Conservation (phyloP, 1,140 invertebrate species). For the Ridgeia piscesae region DNA sequence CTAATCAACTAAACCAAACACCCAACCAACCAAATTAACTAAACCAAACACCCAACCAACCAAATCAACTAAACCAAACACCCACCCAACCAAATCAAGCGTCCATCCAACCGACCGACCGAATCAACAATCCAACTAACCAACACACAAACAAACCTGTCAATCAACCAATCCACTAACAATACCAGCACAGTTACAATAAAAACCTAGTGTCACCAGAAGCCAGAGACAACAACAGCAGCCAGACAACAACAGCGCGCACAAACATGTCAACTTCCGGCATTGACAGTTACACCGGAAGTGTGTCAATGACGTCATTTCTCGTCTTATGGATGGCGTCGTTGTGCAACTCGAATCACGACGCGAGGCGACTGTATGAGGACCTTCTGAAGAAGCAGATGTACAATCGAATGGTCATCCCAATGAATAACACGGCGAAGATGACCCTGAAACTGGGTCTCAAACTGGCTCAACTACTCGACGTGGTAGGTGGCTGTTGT, state of each 20-base stretch:
- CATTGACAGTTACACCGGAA: neutral
- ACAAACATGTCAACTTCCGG: neutral
- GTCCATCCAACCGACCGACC: too few species aligned
- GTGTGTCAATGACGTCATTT: neutral
- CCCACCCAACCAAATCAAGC: too few species aligned
- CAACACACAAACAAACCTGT: too few species aligned
- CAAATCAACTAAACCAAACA: too few species aligned
- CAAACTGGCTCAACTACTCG: constrained; percentile 75
- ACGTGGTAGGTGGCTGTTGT: constrained; percentile 79
- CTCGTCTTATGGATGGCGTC: neutral
- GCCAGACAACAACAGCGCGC: neutral
- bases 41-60: too few species aligned
- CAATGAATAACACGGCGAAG: constrained; percentile 82
- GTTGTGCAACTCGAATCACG: constrained; percentile 20
- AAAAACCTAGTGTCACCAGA: neutral
- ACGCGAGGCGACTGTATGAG: constrained; percentile 29
- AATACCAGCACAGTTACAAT: too few species aligned
- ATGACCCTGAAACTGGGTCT: neutral
- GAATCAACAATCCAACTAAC: too few species aligned
- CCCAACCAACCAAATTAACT: too few species aligned
- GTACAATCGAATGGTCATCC: constrained; percentile 93
- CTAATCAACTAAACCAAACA: too few species aligned
- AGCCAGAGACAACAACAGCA: neutral
- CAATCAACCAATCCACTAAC: too few species aligned
- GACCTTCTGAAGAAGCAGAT: constrained; percentile 75